Evolutionary conservation across 2,797 vertebrate genomes (phyloP).

Genomic region (Momotus momota): DNA sequence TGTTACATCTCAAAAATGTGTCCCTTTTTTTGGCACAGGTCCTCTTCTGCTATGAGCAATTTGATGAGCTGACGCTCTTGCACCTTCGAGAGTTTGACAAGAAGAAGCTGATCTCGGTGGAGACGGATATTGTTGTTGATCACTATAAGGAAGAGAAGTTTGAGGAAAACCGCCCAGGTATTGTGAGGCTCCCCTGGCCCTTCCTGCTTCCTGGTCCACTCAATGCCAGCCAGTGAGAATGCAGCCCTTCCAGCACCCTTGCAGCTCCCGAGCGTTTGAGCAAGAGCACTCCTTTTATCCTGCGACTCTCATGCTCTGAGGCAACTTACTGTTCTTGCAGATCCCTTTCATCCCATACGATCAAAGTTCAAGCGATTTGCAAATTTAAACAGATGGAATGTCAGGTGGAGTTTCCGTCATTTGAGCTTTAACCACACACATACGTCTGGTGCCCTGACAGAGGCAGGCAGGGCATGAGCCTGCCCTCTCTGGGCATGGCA

Average conservation of each 20-base stretch:
- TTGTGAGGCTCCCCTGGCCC: neutral
- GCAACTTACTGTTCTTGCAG: neutral
- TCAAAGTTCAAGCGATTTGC: neutral
- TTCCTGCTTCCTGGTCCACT: neutral
- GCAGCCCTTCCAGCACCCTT: neutral
- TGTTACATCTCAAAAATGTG: neutral
- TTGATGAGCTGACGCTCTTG: conserved; percentile 94
- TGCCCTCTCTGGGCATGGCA: neutral
- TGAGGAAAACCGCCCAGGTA: conserved; percentile 87
- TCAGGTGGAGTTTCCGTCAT: neutral
- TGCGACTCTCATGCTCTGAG: neutral
- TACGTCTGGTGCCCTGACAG: neutral
- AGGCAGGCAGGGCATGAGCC: neutral
- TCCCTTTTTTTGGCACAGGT: conserved; percentile 80
- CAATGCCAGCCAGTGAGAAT: neutral
- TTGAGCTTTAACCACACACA: neutral
- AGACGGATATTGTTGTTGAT: conserved; percentile 97
- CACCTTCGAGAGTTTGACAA: conserved; percentile 94
- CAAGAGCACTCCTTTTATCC: neutral
- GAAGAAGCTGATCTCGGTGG: conserved; percentile 95
- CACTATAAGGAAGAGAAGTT: conserved; percentile 97
- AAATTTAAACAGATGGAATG: neutral
- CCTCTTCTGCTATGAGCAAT: conserved; percentile 97
- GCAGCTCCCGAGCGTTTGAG: neutral
- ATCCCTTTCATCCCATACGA: neutral